Evolutionary conservation across 1,140 invertebrate genomes (phyloP).

Genomic region (Zaprionus lachaisei): DNA sequence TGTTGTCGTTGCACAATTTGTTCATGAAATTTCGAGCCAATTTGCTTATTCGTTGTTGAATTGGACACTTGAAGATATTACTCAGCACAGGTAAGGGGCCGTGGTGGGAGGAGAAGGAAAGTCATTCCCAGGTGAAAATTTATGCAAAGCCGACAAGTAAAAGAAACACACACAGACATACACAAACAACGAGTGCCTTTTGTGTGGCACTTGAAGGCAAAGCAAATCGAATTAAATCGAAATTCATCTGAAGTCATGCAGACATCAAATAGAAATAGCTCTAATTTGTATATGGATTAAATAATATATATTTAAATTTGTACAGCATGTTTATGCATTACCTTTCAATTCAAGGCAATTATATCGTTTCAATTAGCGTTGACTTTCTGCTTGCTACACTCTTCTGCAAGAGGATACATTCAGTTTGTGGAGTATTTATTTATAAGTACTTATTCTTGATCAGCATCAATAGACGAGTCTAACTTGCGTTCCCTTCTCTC

Average conservation of each 20-base stretch:
- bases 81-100: background rate
- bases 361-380: background rate
- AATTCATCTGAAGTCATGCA: background rate
- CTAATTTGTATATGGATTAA: background rate
- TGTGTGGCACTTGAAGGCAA: background rate
- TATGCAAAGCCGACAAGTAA: background rate
- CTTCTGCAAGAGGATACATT: background rate
- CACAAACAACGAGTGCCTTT: background rate
- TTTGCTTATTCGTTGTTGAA: constrained; percentile 48
- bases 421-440: no score
- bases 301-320: background rate
- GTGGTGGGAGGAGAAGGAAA: background rate
- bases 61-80: constrained; percentile 11
- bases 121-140: background rate
- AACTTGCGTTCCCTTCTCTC: no score
- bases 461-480: background rate
- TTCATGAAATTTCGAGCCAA: constrained; percentile 71
- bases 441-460: no score
- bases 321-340: background rate
- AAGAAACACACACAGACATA: background rate
- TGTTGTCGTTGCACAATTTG: constrained; percentile 43
- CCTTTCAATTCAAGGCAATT: constrained; percentile 2
- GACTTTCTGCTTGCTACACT: background rate
- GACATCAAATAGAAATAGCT: background rate
- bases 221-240: constrained; percentile 1